Evolutionary conservation across 2,888 invertebrate species (phyloP), one percentile per base, ranked within the genome.

Genomic region (Agyllia agylla): DNA sequence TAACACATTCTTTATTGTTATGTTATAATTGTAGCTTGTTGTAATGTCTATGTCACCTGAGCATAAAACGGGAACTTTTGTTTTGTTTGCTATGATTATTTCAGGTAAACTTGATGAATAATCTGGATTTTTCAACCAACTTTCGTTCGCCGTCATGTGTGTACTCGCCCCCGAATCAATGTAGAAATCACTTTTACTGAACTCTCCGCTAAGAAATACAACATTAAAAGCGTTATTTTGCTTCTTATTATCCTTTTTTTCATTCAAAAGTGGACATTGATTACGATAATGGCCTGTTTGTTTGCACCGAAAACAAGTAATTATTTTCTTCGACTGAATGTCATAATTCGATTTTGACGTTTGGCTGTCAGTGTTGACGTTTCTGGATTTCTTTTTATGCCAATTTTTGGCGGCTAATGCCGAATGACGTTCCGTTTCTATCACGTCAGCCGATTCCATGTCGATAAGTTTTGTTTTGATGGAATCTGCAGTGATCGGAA

Each of bases 1-100:
- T 33, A 94, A 78, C 0, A 94, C 93, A n/a, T 89, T 82, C 24
- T 87, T 86, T 0, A 94, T 84, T 9, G 42, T 70, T 0, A 94
- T 42, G 1, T 94, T 90, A 24, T 79, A 79, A 70, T 38, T 82
- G 78, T 24, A 13, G 20, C 31, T 31, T 33, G 49, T 84, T n/a
- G 84, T 31, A 31, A 84, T 49, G 20, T 77, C 13, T 6, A 84
- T 17, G 4, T 85, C 70, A 9, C 85, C 85, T 3, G 64, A 27
- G 15, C 78, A 70, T 9, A 87, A 31, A 4, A 95, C 94, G n/a
- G 91, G 90, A 15, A 95, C 83, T n/a, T 31, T 90, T 70, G 42
- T 83, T 42, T 92, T 75, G 33, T 95, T 93, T 49, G 94, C 94
- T 15, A 94, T 92, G 5, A 93, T 82, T 57, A 95, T 94, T 92